phyloP scores from a whole-genome alignment of 2,113 vertebrate species.

The rabbit (Oryctolagus cuniculus) region mOryCun1.1 NC_091443.1:67310501-67311000 shows the following conservation, averaged over 20 bases:
- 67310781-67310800: not conserved
- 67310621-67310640: not conserved
- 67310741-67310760: not conserved
- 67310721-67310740: not conserved
- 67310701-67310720: not conserved
- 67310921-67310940: too few species aligned
- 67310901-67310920: too few species aligned
- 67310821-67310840: not conserved
- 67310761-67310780: constrained; percentile 26
- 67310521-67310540: not conserved
- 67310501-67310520: not conserved
- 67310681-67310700: too few species aligned
- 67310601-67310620: not conserved
- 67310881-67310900: too few species aligned
- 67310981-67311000: too few species aligned
- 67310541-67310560: not conserved
- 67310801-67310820: constrained; percentile 4
- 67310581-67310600: not conserved
- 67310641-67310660: not conserved
- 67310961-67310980: too few species aligned
- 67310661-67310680: too few species aligned
- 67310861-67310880: too few species aligned
- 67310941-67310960: too few species aligned
- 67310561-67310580: not conserved
- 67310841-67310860: too few species aligned